phyloP scores from a whole-genome alignment of 2,113 vertebrate genomes.

The Erythrolamprus reginae region DNA sequence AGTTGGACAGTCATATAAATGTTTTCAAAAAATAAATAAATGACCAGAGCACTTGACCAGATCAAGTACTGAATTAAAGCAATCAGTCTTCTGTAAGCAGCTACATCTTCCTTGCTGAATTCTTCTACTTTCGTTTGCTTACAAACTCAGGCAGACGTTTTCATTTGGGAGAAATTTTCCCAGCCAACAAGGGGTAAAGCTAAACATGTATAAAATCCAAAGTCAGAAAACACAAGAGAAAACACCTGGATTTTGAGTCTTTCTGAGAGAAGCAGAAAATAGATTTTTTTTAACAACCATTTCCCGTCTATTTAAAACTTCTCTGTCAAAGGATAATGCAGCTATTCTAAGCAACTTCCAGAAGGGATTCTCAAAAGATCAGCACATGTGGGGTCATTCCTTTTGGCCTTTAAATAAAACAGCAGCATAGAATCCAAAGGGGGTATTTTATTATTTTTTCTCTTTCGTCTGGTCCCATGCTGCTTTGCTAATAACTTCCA shows the following conservation, averaged over 20 bases:
- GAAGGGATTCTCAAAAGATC: constrained; percentile 14
- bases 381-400: constrained; percentile 2
- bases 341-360: background rate
- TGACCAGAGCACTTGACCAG: background rate
- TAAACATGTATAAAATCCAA: constrained; percentile 6
- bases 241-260: background rate
- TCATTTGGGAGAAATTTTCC: background rate
- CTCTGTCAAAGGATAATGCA: constrained; percentile 16
- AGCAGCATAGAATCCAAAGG: constrained; percentile 1
- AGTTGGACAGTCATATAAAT: background rate
- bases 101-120: background rate
- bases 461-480: constrained; percentile 22
- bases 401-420: constrained; percentile 18
- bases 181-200: constrained; percentile 9
- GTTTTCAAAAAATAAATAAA: background rate
- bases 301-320: background rate
- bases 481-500: constrained; percentile 16
- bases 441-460: background rate
- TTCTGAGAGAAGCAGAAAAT: background rate
- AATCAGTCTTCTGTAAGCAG: background rate
- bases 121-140: constrained; percentile 20
- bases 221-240: background rate
- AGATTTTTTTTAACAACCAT: background rate
- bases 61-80: background rate
- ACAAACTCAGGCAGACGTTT: background rate